Evolutionary conservation across 2,113 vertebrate species (phyloP), one percentile per base, ranked within the genome.

Genomic region (Rhipidura dahli): DNA sequence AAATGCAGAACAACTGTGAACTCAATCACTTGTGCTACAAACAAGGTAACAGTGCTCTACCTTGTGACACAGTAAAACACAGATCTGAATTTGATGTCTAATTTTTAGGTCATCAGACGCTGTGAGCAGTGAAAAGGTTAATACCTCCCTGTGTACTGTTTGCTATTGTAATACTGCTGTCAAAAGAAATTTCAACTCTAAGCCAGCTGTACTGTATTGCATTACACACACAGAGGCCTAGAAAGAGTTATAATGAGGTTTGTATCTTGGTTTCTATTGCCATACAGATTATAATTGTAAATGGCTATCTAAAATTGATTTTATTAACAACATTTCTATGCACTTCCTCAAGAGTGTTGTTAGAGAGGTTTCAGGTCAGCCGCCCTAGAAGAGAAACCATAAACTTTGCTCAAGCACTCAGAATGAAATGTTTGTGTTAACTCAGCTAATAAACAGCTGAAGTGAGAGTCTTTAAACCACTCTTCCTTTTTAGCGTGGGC

Each of bases 391-490:
- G 30, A 39, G 61, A 93, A 94, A 76, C 69, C 57, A 87, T 95
- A 92, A 94, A 95, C 93, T 65, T 96, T 76, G 40, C 60, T 88
- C 68, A 81, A 88, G 76, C 5, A 35, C 69, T 87, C 13, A 3
- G 83, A 94, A 89, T 80, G 40, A 95, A 95, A 82, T 89, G 69
- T 95, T 95, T 92, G 68, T 84, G 60, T 89, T 93, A 94, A 92
- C 88, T 93, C 86, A 92, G 72, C 83, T 96, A 92, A 94, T 89
- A 93, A 95, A 96, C 56, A 80, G 76, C 76, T 84, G 69, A 92
- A 90, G 65, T 30, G 92, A 96, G 90, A 87, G 69, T 60, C 93
- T 94, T 95, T 86, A 94, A 92, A 96, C 37, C 42, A 66, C 23
- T 84, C 83, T 93, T 88, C 54, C 45, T 90, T 87, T 85, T 80